A percentile compares a stretch with the other conserved stretches of the same genome.
Evolutionary conservation across 2,113 vertebrate genomes (phyloP).

Genomic region (Fulica atra): DNA sequence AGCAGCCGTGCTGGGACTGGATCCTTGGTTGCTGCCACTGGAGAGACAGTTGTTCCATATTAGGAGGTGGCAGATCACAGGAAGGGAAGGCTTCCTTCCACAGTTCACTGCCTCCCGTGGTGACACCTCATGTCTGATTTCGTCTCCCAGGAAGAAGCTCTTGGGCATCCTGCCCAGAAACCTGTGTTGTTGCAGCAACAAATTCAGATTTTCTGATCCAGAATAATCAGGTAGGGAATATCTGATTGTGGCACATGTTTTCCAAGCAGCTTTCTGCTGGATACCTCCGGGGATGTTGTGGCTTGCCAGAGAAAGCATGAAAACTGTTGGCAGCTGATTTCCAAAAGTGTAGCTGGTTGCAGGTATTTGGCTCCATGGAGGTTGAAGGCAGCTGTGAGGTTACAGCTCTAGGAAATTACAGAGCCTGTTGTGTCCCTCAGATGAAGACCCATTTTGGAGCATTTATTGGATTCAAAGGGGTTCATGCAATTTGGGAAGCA

Average conservation of each 20-base stretch:
- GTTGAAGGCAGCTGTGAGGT: not conserved
- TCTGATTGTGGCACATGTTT: not conserved
- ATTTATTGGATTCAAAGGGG: not conserved
- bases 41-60: not conserved
- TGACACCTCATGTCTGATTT: not conserved
- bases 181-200: not conserved
- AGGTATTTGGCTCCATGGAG: not conserved
- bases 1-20: not conserved
- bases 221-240: not conserved
- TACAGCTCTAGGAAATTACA: not conserved
- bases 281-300: not conserved
- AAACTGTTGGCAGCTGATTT: not conserved
- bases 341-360: not conserved
- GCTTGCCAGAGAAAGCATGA: not conserved
- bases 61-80: not conserved
- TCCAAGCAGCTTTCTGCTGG: not conserved
- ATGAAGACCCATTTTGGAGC: not conserved
- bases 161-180: not conserved
- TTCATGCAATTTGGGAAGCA: not conserved
- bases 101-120: not conserved
- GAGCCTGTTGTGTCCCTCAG: not conserved
- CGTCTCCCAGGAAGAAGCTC: not conserved
- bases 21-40: not conserved
- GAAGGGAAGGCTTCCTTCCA: not conserved
- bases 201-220: not conserved